Evolutionary conservation across 1,140 invertebrate species (phyloP), one percentile per base, ranked within the genome.

Genomic region (Aphelenchoides fujianensis): DNA sequence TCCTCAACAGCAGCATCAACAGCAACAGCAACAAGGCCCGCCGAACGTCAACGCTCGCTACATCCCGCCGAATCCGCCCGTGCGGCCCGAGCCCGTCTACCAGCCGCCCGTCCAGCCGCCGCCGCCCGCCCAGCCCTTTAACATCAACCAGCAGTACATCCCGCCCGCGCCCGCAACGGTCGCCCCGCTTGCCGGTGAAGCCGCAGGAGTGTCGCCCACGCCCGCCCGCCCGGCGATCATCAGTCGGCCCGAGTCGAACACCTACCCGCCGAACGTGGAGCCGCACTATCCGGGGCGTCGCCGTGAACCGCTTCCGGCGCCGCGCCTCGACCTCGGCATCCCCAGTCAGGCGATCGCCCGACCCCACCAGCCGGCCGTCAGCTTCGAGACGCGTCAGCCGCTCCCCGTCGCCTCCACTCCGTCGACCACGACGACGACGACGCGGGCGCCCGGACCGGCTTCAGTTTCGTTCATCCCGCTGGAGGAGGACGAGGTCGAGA

Each of bases 41-140:
- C 28, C 30, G 12, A 66, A 69, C 16, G n/a, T 69, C 5, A 69
- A 69, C 68, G 53, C 31, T 30, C 68, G 68, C 36, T 69, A 71
- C 28, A 68, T 69, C 55, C 61, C 68, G 16, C n/a, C 68, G 9
- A 69, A 68, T 23, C 61, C 61, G 16, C 5, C 19, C 5, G 5
- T 7, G 7, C 5, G 55, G 7, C 41, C 41, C 12, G 41, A 48
- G 41, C 41, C 55, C 55, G 55, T 7, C 7, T 19, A 59, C 34
- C 19, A 59, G 34, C 19, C 27, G 34, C 19, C 55, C 28, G 5
- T 59, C 7, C 55, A 59, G 34, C 55, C 55, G 28, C 5, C 55
- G 55, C 41, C 41, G 41, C 41, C 41, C 12, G 23, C 23, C 23
- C 41, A 48, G 23, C 19, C 55, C 19, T 59, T 59, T 59, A 32